A percentile compares a stretch with the other conserved stretches of the same genome.
Conservation (phyloP, 1,140 invertebrate species). For the Elymnias hypermnestra region DNA sequence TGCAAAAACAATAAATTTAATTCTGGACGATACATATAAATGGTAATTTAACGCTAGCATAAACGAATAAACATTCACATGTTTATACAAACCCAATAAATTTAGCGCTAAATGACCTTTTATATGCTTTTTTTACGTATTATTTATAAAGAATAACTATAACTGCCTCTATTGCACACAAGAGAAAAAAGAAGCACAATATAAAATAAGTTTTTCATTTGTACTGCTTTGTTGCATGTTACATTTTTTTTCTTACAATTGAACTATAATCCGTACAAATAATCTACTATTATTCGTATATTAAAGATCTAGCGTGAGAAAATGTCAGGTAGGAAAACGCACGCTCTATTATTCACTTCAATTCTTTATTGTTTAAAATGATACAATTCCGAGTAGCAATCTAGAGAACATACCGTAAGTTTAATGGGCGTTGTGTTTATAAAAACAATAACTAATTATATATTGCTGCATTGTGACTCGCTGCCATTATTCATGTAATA, state of each 20-base stretch:
- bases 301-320: slow-evolving; percentile 30
- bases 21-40: no score
- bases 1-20: no score
- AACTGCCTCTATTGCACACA: no score
- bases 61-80: no score
- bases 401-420: slow-evolving; percentile 13
- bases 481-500: not conserved
- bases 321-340: slow-evolving; percentile 16
- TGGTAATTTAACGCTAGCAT: no score
- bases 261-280: slow-evolving; percentile 29
- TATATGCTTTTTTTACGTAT: no score
- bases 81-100: no score
- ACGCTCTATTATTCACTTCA: slow-evolving; percentile 23
- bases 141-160: no score
- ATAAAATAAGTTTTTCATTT: no score
- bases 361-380: slow-evolving; percentile 35
- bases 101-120: no score
- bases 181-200: no score
- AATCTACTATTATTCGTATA: slow-evolving; percentile 31
- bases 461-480: slow-evolving; percentile 1
- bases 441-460: slow-evolving; percentile 4
- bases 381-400: slow-evolving; percentile 16
- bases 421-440: slow-evolving; percentile 9
- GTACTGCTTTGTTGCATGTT: no score
- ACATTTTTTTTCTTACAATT: slow-evolving; percentile 15